Percentiles rank a stretch among this genome's conserved stretches.
These are phyloP conservation scores for Hypselothyrea guttata DNA, from an alignment of 2,888 invertebrate genomes.

Conservation along the genomic window DNA sequence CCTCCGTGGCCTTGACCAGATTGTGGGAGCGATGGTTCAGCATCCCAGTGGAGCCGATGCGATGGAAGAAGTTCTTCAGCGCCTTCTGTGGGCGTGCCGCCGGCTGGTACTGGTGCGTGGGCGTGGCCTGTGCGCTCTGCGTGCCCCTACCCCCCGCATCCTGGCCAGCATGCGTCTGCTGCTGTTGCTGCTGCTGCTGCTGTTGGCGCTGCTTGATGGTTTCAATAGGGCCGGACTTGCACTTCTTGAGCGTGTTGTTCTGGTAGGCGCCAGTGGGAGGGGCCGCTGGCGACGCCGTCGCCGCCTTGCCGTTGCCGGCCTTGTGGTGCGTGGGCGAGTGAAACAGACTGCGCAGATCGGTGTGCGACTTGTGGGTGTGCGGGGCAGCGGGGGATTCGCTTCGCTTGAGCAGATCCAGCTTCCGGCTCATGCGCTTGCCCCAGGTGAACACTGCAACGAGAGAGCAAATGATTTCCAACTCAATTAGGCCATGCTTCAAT, in stretches of 20 bases:
- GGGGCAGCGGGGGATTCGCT: conserved; percentile 82
- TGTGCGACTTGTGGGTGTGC: conserved; percentile 83
- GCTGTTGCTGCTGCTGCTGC: conserved; percentile 32
- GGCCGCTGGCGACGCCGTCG: conserved; percentile 13
- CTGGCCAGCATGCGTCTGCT: conserved; percentile 10
- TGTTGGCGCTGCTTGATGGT: conserved; percentile 73
- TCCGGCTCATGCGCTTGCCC: conserved; percentile 91
- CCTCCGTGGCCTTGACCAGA: conserved; percentile 79
- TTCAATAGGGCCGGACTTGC: conserved; percentile 85
- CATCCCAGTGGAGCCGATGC: conserved; percentile 91
- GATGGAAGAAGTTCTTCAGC: conserved; percentile 88
- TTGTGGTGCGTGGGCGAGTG: conserved; percentile 72
- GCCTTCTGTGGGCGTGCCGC: conserved; percentile 83
- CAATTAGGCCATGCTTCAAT: conserved; percentile 71
- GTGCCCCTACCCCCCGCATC: conserved; percentile 37
- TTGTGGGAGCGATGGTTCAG: conserved; percentile 84
- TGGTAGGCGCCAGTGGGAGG: conserved; percentile 50
- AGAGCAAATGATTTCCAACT: conserved; percentile 60
- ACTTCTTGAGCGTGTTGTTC: conserved; percentile 83
- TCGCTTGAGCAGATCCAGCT: conserved; percentile 88
- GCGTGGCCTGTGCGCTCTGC: conserved; percentile 64
- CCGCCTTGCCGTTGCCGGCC: conserved; percentile 52
- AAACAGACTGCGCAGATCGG: conserved; percentile 82
- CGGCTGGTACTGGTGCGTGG: conserved; percentile 63
- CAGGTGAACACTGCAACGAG: conserved; percentile 86